Conservation (phyloP, 2,113 vertebrate species). For the Telmatochromis brichardi region DNA sequence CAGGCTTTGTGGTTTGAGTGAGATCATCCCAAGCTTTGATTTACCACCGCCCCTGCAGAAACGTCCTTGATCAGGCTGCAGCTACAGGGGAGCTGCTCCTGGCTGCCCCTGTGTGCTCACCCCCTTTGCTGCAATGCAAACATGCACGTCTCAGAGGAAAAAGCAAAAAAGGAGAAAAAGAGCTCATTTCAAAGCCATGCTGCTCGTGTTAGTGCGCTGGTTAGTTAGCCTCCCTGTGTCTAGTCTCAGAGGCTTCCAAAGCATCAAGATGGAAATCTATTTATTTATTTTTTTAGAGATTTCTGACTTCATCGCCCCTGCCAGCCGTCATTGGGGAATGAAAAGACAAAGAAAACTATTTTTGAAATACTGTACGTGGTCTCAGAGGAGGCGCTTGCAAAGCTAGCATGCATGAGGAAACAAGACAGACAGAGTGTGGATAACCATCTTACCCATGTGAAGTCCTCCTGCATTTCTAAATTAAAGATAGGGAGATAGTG, state of each 20-base stretch:
- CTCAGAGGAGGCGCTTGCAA: slow-evolving; percentile 39
- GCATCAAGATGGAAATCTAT: slow-evolving; percentile 2
- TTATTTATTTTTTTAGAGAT: not conserved
- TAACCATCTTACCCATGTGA: slow-evolving; percentile 60
- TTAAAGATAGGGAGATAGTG: slow-evolving; percentile 73
- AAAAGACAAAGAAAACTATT: slow-evolving; percentile 40
- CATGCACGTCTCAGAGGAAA: slow-evolving; percentile 3
- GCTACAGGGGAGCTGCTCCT: slow-evolving; percentile 12
- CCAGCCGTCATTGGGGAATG: slow-evolving; percentile 27
- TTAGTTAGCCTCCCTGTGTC: not conserved
- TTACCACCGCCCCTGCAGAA: slow-evolving; percentile 8
- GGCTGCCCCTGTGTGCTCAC: slow-evolving; percentile 11
- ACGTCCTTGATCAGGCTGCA: slow-evolving; percentile 33
- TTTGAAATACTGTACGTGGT: slow-evolving; percentile 7
- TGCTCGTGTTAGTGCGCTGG: not conserved
- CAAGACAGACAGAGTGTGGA: slow-evolving; percentile 54
- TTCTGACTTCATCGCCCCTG: slow-evolving; percentile 8
- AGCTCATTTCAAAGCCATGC: not conserved
- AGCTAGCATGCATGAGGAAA: slow-evolving; percentile 54
- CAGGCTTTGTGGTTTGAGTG: not conserved
- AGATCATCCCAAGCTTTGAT: slow-evolving; percentile 30
- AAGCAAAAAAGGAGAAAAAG: not conserved
- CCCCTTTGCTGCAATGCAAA: slow-evolving; percentile 24
- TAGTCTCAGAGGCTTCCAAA: slow-evolving; percentile 6
- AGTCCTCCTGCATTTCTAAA: slow-evolving; percentile 68